Percentiles rank a stretch among this genome's conserved stretches.
Evolutionary conservation across 1,140 invertebrate species (phyloP).

Genomic region (Ips nitidus): DNA sequence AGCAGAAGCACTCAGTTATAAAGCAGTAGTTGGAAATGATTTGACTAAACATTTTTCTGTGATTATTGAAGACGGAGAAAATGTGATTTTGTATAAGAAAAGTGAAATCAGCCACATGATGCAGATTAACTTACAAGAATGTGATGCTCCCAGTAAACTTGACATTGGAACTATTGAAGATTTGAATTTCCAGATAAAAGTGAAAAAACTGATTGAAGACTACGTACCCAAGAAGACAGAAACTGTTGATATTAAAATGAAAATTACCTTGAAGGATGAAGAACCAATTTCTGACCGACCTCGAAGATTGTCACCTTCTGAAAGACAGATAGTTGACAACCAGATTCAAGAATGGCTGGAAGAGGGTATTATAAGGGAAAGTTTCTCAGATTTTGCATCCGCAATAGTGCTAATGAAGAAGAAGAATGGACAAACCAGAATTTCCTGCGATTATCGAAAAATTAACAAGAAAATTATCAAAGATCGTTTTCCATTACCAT

Average conservation of each 20-base stretch:
- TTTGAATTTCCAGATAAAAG: background rate
- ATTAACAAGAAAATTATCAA: conserved; percentile 52
- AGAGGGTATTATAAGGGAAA: conserved; percentile 40
- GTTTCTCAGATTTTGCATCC: conserved; percentile 52
- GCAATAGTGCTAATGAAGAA: conserved; percentile 23
- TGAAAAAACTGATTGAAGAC: conserved; percentile 19
- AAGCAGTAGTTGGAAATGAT: conserved; percentile 19
- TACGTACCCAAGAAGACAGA: conserved; percentile 32
- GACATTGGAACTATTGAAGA: background rate
- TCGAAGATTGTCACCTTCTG: conserved; percentile 41
- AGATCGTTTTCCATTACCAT: conserved; percentile 44
- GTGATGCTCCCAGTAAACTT: background rate
- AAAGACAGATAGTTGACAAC: conserved; percentile 41
- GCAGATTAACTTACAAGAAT: conserved; percentile 20
- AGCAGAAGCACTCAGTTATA: conserved; percentile 3
- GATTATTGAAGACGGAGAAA: conserved; percentile 10
- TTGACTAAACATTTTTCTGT: conserved; percentile 10
- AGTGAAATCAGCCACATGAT: conserved; percentile 15
- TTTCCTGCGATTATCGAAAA: conserved; percentile 57
- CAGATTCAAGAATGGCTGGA: conserved; percentile 38
- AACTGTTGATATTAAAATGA: conserved; percentile 31
- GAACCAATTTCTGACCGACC: conserved; percentile 46
- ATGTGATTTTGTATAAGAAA: conserved; percentile 13
- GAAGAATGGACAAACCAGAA: conserved; percentile 41
- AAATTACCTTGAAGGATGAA: conserved; percentile 30